Evolutionary conservation across 2,888 invertebrate species (phyloP), one percentile per base, ranked within the genome.

Genomic region (Mythimna pallens): DNA sequence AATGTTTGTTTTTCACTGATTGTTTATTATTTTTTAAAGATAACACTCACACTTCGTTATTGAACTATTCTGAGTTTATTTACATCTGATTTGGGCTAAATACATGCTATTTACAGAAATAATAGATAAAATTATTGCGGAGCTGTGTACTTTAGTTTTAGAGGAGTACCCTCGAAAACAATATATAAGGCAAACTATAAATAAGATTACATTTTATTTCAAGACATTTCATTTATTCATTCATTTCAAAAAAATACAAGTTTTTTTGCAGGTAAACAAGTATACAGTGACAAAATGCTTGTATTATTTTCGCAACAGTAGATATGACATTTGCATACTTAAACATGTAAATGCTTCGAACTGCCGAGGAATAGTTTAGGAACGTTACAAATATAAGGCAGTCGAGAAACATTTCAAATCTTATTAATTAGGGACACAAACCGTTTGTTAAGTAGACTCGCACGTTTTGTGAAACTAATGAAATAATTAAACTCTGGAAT

Each of bases 301-400:
- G n/a, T 3, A 30, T 30, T n/a, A 14, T 25, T 20, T 34, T 47
- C n/a, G 8, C 8, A 64, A 25, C 34, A 14, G 34, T 47, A 47
- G 7, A 47, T 17, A 52, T n/a, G n/a, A 52, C n/a, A n/a, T 52
- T n/a, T n/a, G 20, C 25, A 6, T 17, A 7, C 2, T 10, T 1
- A 30, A 3, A 30, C 30, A 30, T 30, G 30, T 30, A 30, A 40
- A 52, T 66, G 30, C 8, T 22, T 22, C 55, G 34, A 55, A 47
- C 43, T 57, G 43, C 2, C 22, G 17, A 47, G 6, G 1, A 69
- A 34, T 34, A 52, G 50, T 52, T 57, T 47, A 69, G 55, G 22
- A 47, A 70, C 70, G 14, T 54, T 25, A 30, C 0, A 54, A 54
- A 54, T 17, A 54, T n/a, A 40, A 66, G 66, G n/a, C 52, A 55